Conservation (phyloP, 2,113 vertebrate genomes). For the Pimephales promelas region DNA sequence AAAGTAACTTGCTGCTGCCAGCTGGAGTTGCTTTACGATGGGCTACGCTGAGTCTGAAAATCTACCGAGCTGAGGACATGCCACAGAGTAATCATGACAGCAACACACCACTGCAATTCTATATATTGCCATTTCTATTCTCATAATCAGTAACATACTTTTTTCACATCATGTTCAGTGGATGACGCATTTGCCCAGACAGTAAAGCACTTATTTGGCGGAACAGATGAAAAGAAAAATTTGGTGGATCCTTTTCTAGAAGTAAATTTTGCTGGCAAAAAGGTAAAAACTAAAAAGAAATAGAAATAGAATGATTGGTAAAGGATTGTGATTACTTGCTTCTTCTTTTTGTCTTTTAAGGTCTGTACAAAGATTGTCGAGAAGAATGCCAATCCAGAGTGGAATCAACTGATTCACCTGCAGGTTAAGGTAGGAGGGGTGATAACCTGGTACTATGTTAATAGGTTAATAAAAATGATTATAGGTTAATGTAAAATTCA, state of each 20-base stretch:
- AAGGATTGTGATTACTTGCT: neutral
- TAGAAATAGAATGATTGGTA: neutral
- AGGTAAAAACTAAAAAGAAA: conserved; percentile 72
- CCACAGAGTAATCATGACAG: conserved; percentile 84
- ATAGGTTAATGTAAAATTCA: neutral
- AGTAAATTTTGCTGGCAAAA: conserved; percentile 95
- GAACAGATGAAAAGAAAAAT: conserved; percentile 89
- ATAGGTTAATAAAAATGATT: neutral
- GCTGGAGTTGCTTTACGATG: conserved; percentile 86
- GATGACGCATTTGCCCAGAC: conserved; percentile 91
- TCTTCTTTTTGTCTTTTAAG: conserved; percentile 67
- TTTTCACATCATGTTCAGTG: conserved; percentile 77
- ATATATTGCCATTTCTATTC: neutral
- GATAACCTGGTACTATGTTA: neutral
- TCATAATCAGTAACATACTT: neutral
- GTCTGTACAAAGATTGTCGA: conserved; percentile 89
- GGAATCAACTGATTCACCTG: conserved; percentile 91
- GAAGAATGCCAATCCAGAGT: conserved; percentile 96
- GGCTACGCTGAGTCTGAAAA: conserved; percentile 89
- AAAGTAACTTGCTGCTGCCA: conserved; percentile 90
- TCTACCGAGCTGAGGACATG: conserved; percentile 95
- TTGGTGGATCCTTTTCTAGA: conserved; percentile 97
- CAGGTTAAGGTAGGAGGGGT: conserved; percentile 86
- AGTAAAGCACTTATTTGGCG: conserved; percentile 90
- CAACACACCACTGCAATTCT: neutral